A percentile compares a stretch with the other conserved stretches of the same genome.
Conservation (phyloP, 1,140 invertebrate species). For the Agrypnia vestita region DNA sequence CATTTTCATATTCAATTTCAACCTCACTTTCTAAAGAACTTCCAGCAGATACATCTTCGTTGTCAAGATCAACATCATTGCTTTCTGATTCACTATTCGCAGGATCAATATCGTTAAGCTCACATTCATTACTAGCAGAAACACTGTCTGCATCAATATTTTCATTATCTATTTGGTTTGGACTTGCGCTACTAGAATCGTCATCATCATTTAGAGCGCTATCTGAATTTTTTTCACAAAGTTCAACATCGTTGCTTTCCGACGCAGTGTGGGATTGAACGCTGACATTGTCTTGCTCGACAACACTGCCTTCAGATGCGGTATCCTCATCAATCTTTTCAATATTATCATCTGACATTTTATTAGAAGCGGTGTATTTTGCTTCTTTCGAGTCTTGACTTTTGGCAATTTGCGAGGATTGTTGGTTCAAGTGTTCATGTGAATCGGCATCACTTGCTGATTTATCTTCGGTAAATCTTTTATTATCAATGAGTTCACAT, state of each 20-base stretch:
- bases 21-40: slow-evolving; percentile 47
- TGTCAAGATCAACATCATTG: slow-evolving; percentile 64
- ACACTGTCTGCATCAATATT: no score
- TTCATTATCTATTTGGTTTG: no score
- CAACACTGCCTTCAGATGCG: not conserved
- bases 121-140: not conserved
- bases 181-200: no score
- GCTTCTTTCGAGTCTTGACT: slow-evolving; percentile 20
- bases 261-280: not conserved
- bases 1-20: slow-evolving; percentile 56
- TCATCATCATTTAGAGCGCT: no score
- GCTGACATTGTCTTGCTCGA: not conserved
- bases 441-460: not conserved
- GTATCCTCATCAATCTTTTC: not conserved
- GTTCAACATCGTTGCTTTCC: slow-evolving; percentile 7
- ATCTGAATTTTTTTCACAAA: no score
- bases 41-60: slow-evolving; percentile 63
- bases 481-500: not conserved
- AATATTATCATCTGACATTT: not conserved
- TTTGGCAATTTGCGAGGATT: not conserved
- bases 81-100: slow-evolving; percentile 36
- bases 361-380: not conserved
- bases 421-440: not conserved
- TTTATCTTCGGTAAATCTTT: not conserved
- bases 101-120: not conserved